phyloP scores from a whole-genome alignment of 2,888 invertebrate genomes.

The Drosophila neotestacea region DNA sequence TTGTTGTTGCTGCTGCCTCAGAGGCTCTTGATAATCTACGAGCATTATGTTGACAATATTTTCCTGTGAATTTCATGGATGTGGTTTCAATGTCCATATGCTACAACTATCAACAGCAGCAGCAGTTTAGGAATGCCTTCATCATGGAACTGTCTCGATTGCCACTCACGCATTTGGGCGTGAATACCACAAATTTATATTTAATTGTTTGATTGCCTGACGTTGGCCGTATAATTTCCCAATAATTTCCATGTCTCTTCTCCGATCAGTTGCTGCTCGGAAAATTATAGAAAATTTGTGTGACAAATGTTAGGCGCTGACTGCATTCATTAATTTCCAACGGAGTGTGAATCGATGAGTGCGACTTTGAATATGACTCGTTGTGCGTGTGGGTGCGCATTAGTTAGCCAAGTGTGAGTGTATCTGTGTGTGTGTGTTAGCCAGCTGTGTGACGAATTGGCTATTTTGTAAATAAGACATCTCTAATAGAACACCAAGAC shows the following conservation, averaged over 20 bases:
- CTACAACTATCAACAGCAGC: conserved; percentile 20
- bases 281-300: conserved; percentile 63
- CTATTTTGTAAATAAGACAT: conserved; percentile 70
- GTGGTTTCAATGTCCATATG: conserved; percentile 35
- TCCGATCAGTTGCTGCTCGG: conserved; percentile 22
- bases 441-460: conserved; percentile 76
- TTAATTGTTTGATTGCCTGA: conserved; percentile 73
- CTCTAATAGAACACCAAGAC: conserved; percentile 30
- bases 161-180: conserved; percentile 66
- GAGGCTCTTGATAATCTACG: conserved; percentile 69
- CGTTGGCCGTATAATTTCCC: conserved; percentile 71
- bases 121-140: conserved; percentile 53
- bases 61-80: conserved; percentile 76
- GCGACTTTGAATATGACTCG: conserved; percentile 23
- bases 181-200: conserved; percentile 81
- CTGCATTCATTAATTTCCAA: conserved; percentile 78
- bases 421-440: conserved; percentile 48
- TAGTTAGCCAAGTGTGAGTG: conserved; percentile 43
- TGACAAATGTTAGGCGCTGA: conserved; percentile 75
- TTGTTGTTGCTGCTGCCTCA: conserved; percentile 44
- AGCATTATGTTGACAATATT: conserved; percentile 80
- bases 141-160: conserved; percentile 38
- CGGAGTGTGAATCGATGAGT: conserved; percentile 68
- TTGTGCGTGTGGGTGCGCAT: conserved; percentile 51
- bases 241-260: conserved; percentile 64